phyloP scores from a whole-genome alignment of 1,140 invertebrate species.

The Drosophila azteca region DNA sequence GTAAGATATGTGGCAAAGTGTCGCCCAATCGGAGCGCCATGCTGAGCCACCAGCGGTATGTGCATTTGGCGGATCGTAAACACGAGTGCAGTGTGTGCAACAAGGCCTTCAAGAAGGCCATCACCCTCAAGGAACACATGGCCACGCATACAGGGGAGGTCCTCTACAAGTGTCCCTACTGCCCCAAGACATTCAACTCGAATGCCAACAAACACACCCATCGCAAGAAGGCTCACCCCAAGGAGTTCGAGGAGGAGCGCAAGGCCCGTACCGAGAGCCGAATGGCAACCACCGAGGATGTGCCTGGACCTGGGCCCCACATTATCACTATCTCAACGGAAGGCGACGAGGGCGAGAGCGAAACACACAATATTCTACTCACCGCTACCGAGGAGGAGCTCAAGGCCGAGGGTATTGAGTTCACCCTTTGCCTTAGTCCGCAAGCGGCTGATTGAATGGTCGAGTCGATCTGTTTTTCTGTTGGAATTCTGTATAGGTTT shows the following conservation, averaged over 20 bases:
- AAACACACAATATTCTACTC: constrained; percentile 62
- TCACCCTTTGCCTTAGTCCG: constrained; percentile 57
- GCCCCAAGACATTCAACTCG: constrained; percentile 79
- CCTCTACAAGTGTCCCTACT: constrained; percentile 79
- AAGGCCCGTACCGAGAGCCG: constrained; percentile 53
- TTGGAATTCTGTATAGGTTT: constrained; percentile 26
- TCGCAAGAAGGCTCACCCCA: constrained; percentile 76
- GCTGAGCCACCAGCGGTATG: constrained; percentile 75
- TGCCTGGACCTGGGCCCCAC: constrained; percentile 12
- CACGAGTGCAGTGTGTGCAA: constrained; percentile 72
- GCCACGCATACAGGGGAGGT: constrained; percentile 78
- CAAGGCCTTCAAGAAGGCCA: constrained; percentile 78
- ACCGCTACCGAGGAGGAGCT: constrained; percentile 44
- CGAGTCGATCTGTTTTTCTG: background rate
- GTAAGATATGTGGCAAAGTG: constrained; percentile 72
- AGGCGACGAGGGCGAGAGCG: constrained; percentile 17
- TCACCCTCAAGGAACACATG: constrained; percentile 80
- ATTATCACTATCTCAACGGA: constrained; percentile 59
- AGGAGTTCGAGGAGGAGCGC: constrained; percentile 74
- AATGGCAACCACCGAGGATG: constrained; percentile 34
- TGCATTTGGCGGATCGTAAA: constrained; percentile 63
- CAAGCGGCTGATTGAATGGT: constrained; percentile 34
- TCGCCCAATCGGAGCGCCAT: constrained; percentile 78
- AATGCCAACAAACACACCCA: constrained; percentile 82
- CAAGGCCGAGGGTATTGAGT: constrained; percentile 63